Percentiles rank a stretch among this genome's conserved stretches.
Conservation (phyloP, 2,888 invertebrate species). For the Urechis unicinctus region DNA sequence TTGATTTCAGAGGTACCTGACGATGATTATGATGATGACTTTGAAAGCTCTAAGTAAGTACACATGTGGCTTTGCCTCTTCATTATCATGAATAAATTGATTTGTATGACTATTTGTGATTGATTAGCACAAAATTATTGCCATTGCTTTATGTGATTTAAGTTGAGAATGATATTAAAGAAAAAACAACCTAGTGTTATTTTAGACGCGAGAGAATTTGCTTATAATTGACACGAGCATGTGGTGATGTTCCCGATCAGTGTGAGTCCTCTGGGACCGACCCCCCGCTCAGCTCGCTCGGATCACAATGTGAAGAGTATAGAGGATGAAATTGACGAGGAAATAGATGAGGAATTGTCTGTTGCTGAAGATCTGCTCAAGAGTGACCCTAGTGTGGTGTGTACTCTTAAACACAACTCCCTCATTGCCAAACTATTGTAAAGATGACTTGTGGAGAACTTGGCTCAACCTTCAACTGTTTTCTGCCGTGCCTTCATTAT, state of each 20-base stretch:
- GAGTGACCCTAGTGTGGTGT: conserved; percentile 40
- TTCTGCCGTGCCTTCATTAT: not conserved
- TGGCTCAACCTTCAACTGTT: not conserved
- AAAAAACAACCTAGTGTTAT: no score
- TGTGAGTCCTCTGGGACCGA: conserved; percentile 14
- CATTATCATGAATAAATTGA: no score
- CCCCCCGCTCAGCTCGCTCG: conserved; percentile 16
- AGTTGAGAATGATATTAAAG: no score
- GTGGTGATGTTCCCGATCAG: conserved; percentile 5
- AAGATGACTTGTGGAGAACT: not conserved
- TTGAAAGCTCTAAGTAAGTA: conserved; percentile 25
- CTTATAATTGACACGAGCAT: no score
- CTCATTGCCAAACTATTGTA: not conserved
- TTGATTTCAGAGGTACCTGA: conserved; percentile 22
- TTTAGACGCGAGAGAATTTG: no score
- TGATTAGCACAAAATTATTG: no score
- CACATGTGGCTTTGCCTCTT: no score
- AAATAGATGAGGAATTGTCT: conserved; percentile 38
- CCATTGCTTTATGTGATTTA: no score
- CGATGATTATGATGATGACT: conserved; percentile 45
- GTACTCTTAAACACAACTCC: no score
- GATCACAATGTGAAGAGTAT: conserved; percentile 26
- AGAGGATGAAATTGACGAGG: conserved; percentile 36
- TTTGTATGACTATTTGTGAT: no score
- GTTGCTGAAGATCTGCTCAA: conserved; percentile 38